phyloP scores from a whole-genome alignment of 2,797 vertebrate genomes.

The Morelia viridis region DNA sequence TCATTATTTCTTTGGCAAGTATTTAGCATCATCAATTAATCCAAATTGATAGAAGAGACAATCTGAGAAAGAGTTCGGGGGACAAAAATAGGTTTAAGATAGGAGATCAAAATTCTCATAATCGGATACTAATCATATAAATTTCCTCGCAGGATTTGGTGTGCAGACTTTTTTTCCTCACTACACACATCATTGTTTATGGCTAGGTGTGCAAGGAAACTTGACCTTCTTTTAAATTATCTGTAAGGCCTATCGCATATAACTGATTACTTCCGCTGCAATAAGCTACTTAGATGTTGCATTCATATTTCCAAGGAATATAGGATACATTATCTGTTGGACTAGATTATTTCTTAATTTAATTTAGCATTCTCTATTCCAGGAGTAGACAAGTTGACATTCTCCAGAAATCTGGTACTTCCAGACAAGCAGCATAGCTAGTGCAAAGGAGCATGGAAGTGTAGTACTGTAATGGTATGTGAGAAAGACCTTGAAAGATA shows the following conservation, averaged over 20 bases:
- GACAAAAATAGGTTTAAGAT: slow-evolving; percentile 57
- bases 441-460: no score
- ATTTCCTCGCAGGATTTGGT: background rate
- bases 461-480: no score
- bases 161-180: background rate
- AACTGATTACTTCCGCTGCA: background rate
- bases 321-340: background rate
- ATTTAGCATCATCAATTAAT: slow-evolving; percentile 66
- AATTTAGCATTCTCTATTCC: no score
- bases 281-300: background rate
- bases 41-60: slow-evolving; percentile 50
- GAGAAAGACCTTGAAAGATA: no score
- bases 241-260: background rate
- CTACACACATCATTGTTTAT: background rate
- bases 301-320: background rate
- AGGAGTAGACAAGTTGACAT: no score
- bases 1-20: slow-evolving; percentile 66
- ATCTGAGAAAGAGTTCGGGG: slow-evolving; percentile 42
- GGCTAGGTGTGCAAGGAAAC: no score
- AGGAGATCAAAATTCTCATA: background rate
- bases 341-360: no score
- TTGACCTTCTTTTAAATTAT: background rate
- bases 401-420: no score
- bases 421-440: no score
- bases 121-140: background rate